Percentiles rank a stretch among this genome's conserved stretches.
These are phyloP conservation scores for Habropoda laboriosa DNA, from an alignment of 1,140 invertebrate species.

Conservation along the genomic window DNA sequence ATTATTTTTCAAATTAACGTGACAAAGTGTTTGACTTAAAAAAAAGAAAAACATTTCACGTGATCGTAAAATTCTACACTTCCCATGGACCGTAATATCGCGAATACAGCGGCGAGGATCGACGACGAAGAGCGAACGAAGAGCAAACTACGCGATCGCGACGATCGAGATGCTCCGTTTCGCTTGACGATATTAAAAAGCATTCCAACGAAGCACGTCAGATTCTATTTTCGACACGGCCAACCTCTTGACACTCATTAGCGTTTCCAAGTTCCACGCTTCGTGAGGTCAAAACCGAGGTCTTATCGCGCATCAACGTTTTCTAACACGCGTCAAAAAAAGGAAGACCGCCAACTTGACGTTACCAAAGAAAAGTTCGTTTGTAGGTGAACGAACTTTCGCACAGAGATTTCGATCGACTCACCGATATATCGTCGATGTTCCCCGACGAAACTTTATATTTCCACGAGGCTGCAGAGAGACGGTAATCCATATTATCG, in stretches of 20 bases:
- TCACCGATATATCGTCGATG: background rate
- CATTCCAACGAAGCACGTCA: slow-evolving; percentile 25
- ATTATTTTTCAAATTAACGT: too few relatives aligned
- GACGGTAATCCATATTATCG: slow-evolving; percentile 40
- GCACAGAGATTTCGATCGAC: too few relatives aligned
- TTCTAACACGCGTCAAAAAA: background rate
- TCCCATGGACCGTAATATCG: too few relatives aligned
- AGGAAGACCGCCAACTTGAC: too few relatives aligned
- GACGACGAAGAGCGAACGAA: background rate
- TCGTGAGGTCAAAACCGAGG: slow-evolving; percentile 3
- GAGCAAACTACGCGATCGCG: background rate
- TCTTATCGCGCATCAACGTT: background rate
- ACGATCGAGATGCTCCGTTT: background rate
- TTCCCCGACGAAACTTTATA: slow-evolving; percentile 26
- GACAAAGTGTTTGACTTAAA: too few relatives aligned
- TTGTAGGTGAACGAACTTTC: background rate
- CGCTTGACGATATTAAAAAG: slow-evolving; percentile 22
- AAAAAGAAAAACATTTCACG: too few relatives aligned
- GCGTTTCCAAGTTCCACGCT: slow-evolving; percentile 16
- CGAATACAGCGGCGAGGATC: too few relatives aligned
- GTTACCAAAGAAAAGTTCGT: too few relatives aligned
- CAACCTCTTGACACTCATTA: slow-evolving; percentile 50
- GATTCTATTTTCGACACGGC: slow-evolving; percentile 30
- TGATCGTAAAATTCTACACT: too few relatives aligned
- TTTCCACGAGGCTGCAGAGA: background rate